Evolutionary conservation across 35 echinoderm and acorn worm genomes (phyloP), one percentile per base, ranked within the genome.

Genomic region (Hemicentrotus pulcherrimus): DNA sequence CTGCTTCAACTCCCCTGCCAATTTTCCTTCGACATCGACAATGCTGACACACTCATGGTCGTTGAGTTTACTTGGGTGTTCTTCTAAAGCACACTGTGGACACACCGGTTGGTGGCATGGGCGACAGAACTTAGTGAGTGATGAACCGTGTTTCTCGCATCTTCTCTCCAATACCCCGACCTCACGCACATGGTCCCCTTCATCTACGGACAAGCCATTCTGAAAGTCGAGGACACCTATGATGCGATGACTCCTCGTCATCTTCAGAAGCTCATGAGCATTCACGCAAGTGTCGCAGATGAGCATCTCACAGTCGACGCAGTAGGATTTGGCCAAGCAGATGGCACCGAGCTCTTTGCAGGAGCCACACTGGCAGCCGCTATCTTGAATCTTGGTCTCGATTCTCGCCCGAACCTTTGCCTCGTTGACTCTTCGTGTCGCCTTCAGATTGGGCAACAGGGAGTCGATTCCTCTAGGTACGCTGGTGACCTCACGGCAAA

Each of bases 331-430:
- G 48, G 91, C 91, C n/a, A 93, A 47, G 46, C 91, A 58, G 11
- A 93, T 47, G 9, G 47, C 91, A 14, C 91, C 91, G 46, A 93
- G 91, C 13, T 93, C 91, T 47, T 93, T 93, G 91, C 91, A 93
- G 48, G 91, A 93, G n/a, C 46, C 91, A 58, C 91, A 93, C 91
- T 93, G 91, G 91, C 91, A 93, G 13, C 91, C 91, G 24, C 48
- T 47, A 22, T 93, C 91, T 47, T 93, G 91, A 50, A 93, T 93
- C 48, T 93, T 93, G 16, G 45, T 58, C 46, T 93, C 48, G 10
- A 93, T 93, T n/a, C 46, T 93, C 12, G 50, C 48, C 91, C 91
- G 91, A 93, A 58, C 91, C 91, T 31, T 47, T 31, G 91, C 91
- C 48, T 93, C 91, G 13, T 13, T 93, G 46, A 58, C 91, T 31